Evolutionary conservation across 1,140 invertebrate species (phyloP).

Genomic region (Drosophila subpulchrella): DNA sequence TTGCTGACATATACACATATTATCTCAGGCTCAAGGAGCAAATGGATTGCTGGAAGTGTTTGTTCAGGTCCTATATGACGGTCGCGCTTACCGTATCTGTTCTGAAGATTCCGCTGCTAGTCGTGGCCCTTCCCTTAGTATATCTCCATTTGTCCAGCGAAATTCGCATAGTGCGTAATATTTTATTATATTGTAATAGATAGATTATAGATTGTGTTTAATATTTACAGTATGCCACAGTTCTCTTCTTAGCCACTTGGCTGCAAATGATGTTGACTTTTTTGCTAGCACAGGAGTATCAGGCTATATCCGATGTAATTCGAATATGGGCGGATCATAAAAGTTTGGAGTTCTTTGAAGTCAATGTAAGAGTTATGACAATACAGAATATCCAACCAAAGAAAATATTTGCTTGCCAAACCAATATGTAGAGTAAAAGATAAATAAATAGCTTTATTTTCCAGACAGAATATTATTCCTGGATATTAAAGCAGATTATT

Average conservation of each 20-base stretch:
- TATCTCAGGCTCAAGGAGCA: neutral
- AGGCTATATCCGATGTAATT: conserved; percentile 9
- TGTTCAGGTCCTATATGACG: neutral
- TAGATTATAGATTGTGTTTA: too few species aligned
- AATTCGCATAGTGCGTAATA: conserved; percentile 34
- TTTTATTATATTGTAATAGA: neutral
- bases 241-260: conserved; percentile 25
- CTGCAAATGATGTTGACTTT: conserved; percentile 45
- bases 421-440: too few species aligned
- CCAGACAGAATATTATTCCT: too few species aligned
- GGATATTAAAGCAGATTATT: too few species aligned
- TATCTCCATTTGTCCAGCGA: neutral
- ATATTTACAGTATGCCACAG: conserved; percentile 22
- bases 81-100: neutral
- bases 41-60: neutral
- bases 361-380: neutral
- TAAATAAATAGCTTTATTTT: too few species aligned
- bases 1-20: neutral
- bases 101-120: neutral
- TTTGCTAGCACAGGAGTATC: conserved; percentile 18
- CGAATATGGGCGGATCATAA: neutral
- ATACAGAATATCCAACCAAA: too few species aligned
- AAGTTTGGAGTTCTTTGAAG: conserved; percentile 21
- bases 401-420: too few species aligned
- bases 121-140: neutral